Percentiles rank a stretch among this genome's conserved stretches.
These are phyloP conservation scores for Steinernema feltiae DNA, from an alignment of 1,140 invertebrate species.

Conservation along the genomic window DNA sequence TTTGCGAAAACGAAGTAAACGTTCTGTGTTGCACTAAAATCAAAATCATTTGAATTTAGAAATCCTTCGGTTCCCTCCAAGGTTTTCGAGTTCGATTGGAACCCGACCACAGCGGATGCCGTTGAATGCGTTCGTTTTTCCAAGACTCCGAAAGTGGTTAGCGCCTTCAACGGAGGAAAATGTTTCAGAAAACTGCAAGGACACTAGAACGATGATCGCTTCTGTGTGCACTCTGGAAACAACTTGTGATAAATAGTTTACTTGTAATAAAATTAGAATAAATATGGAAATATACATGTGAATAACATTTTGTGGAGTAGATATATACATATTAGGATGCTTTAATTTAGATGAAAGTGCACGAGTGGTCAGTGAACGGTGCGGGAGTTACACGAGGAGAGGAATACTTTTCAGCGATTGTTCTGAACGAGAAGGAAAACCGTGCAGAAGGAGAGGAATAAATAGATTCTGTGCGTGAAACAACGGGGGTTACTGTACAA, in stretches of 20 bases:
- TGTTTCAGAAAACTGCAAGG: no score
- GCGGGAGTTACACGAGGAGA: background rate
- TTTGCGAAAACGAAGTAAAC: no score
- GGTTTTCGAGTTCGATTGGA: no score
- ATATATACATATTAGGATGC: slow-evolving; percentile 6
- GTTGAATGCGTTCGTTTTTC: no score
- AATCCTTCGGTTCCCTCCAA: no score
- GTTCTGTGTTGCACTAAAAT: no score
- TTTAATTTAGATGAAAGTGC: background rate
- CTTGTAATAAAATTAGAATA: slow-evolving; percentile 6
- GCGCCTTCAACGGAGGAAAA: no score
- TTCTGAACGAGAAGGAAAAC: background rate
- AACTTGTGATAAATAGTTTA: background rate
- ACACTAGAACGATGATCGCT: no score
- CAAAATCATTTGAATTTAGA: no score
- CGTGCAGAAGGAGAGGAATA: background rate
- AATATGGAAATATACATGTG: slow-evolving; percentile 4
- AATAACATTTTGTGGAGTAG: background rate
- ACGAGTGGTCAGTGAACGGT: background rate
- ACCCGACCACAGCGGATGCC: no score
- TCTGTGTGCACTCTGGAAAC: no score
- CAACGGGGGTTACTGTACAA: background rate
- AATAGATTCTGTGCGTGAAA: background rate
- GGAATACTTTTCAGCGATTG: background rate
- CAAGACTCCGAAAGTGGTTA: no score